Conservation (phyloP, 2,888 invertebrate genomes). For the Phortica magna region DNA sequence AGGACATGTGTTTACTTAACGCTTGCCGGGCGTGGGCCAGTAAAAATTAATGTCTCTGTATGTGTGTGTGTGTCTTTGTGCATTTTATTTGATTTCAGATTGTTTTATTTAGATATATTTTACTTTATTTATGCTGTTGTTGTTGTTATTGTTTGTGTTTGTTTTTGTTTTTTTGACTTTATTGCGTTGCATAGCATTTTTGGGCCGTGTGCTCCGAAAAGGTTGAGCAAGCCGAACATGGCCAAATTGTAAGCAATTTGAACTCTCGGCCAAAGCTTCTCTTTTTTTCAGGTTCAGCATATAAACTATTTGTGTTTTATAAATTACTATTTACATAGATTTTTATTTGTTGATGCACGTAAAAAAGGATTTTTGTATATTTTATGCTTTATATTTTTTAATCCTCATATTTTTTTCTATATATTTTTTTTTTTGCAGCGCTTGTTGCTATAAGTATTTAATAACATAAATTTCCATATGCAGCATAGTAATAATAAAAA, state of each 20-base stretch:
- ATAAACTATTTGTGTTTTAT: constrained; percentile 54
- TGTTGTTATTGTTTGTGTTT: constrained; percentile 33
- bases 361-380: constrained; percentile 15
- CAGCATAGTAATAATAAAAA: background rate
- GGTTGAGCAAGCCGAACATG: no score
- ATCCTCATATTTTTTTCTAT: background rate
- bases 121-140: constrained; percentile 48
- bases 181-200: constrained; percentile 52
- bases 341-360: constrained; percentile 33
- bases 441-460: constrained; percentile 7
- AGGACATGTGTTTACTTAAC: constrained; percentile 69
- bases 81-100: constrained; percentile 61
- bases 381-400: constrained; percentile 23
- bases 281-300: background rate
- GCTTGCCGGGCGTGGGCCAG: constrained; percentile 40
- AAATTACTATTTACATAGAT: constrained; percentile 64
- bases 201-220: constrained; percentile 16
- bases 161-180: constrained; percentile 33
- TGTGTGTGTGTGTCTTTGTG: constrained; percentile 28
- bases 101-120: constrained; percentile 61
- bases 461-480: constrained; percentile 30
- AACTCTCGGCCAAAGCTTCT: no score
- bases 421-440: background rate
- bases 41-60: constrained; percentile 35
- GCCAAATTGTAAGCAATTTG: no score